A percentile compares a stretch with the other conserved stretches of the same genome.
These are phyloP conservation scores for Mus musculus DNA, from an alignment of 2,113 vertebrate genomes.

Conservation along the genomic window GRCm39 chr17:69932501-69933000, in stretches of 20 bases:
- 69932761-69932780: neutral
- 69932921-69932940: neutral
- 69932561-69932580: neutral
- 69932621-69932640: neutral
- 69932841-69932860: too few relatives aligned
- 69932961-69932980: neutral
- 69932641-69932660: neutral
- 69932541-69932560: neutral
- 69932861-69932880: neutral
- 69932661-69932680: neutral
- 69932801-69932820: neutral
- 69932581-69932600: neutral
- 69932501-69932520: neutral
- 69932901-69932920: neutral
- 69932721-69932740: neutral
- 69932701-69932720: neutral
- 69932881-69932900: neutral
- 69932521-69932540: neutral
- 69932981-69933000: neutral
- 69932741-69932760: neutral
- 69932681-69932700: neutral
- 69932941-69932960: neutral
- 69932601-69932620: neutral
- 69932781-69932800: constrained; percentile 13
- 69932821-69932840: neutral